These are phyloP conservation scores for Chrysolina haemoptera DNA, from an alignment of 2,888 invertebrate species.

Conservation along the genomic window DNA sequence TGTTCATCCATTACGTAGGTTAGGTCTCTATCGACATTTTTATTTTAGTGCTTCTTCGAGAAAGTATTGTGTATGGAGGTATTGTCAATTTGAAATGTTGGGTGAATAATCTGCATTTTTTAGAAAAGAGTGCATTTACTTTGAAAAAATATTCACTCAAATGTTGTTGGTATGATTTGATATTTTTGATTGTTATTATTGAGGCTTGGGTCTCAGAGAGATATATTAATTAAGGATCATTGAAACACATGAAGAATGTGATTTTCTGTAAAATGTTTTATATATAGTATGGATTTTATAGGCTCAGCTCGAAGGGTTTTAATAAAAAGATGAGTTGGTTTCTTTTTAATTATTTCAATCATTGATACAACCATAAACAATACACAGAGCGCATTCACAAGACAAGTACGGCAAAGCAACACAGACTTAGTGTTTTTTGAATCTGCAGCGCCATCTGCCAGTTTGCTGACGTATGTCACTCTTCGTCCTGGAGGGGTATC, in stretches of 20 bases:
- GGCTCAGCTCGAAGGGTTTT: not conserved
- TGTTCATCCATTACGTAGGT: not conserved
- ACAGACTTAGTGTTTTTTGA: too few species aligned
- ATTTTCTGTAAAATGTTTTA: not conserved
- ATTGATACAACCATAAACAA: too few species aligned
- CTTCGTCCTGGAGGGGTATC: too few species aligned
- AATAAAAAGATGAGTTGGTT: slow-evolving; percentile 6
- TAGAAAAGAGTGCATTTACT: not conserved
- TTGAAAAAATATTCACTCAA: not conserved
- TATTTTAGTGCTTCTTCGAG: not conserved
- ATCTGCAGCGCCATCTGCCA: too few species aligned
- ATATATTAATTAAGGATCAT: not conserved
- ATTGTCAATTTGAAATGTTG: not conserved
- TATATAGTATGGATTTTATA: slow-evolving; percentile 8
- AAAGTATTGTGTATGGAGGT: not conserved
- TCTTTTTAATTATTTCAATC: not conserved
- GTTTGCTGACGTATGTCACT: too few species aligned
- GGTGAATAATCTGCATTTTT: not conserved
- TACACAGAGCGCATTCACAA: too few species aligned
- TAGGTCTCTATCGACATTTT: not conserved
- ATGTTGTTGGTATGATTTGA: not conserved
- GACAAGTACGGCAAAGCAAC: too few species aligned
- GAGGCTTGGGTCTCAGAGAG: not conserved
- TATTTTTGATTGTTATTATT: too few species aligned
- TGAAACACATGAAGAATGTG: not conserved